These are phyloP conservation scores for Lerema accius DNA, from an alignment of 1,140 invertebrate genomes.

Conservation along the genomic window DNA sequence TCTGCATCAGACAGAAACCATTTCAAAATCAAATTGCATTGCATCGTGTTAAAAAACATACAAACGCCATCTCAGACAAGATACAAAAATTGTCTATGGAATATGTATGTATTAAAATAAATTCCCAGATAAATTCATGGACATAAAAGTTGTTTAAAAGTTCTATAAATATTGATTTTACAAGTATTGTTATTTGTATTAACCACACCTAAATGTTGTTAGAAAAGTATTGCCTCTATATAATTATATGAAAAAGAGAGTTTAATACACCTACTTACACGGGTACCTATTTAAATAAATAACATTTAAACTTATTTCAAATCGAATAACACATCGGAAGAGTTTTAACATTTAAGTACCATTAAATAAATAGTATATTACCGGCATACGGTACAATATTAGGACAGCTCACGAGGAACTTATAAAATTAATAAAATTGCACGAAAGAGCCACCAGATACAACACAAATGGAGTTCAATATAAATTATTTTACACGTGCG, in stretches of 20 bases:
- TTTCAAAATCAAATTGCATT: slow-evolving; percentile 64
- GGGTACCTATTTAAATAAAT: slow-evolving; percentile 69
- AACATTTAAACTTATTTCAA: slow-evolving; percentile 60
- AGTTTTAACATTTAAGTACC: slow-evolving; percentile 71
- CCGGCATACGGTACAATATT: neutral
- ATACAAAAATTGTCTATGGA: slow-evolving; percentile 56
- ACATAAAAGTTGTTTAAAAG: slow-evolving; percentile 62
- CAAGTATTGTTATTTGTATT: slow-evolving; percentile 69
- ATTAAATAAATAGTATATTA: slow-evolving; percentile 56
- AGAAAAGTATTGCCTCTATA: slow-evolving; percentile 79
- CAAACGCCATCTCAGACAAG: slow-evolving; percentile 64
- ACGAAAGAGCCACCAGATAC: slow-evolving; percentile 68
- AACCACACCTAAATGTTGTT: slow-evolving; percentile 74
- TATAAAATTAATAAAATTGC: slow-evolving; percentile 50
- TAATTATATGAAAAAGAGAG: slow-evolving; percentile 67
- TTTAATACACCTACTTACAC: slow-evolving; percentile 71
- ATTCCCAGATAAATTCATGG: slow-evolving; percentile 59
- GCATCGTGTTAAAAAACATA: slow-evolving; percentile 74
- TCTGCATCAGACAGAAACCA: slow-evolving; percentile 72
- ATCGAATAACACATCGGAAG: slow-evolving; percentile 51
- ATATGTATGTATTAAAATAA: slow-evolving; percentile 57
- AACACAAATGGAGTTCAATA: slow-evolving; percentile 52
- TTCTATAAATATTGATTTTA: slow-evolving; percentile 74
- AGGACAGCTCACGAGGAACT: slow-evolving; percentile 47
- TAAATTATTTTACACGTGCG: slow-evolving; percentile 61